Base-by-base conservation (phyloP, 2,113 vertebrate genomes). In the Silurus asotus region DNA sequence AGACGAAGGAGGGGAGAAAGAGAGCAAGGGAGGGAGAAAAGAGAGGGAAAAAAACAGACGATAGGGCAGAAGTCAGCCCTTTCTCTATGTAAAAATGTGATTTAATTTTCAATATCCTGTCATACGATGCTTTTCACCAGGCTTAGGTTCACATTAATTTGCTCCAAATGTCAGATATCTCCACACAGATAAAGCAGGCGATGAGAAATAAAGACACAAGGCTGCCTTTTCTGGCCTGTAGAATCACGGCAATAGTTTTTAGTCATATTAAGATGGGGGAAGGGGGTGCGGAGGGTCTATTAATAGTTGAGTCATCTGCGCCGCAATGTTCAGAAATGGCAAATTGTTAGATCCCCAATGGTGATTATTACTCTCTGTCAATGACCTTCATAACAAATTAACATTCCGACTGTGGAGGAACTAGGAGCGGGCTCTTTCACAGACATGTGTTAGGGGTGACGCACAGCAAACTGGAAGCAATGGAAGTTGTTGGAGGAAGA, bases 341-440 rank as follows among this genome's bases (percentile, higher is more conserved):
- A 95, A 94, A 94, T 93, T 92, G 93, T 95, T 95, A 92, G 92
- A 95, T 94, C 94, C 92, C 91, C 93, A 93, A 93, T 91, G 92
- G 93, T 95, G 94, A 95, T 93, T 90, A 94, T 94, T 95, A 93
- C 92, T 95, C 94, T 94, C 93, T 94, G 92, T 94, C 92, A 88
- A 92, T 96, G 96, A 96, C 95, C 94, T 97, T 96, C 96, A 93
- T 93, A 82, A 94, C 89, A 94, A 95, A 95, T 94, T 95, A 96
- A 92, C 93, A 95, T 96, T 96, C 96, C 94, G 93, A 92, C 94
- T 94, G 94, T 94, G 94, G 88, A 89, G 81, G 86, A 94, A 93
- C 94, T 92, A 90, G 83, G 84, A 93, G 94, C 92, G 79, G 91
- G 92, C 92, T 94, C 94, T 94, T 94, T 94, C 93, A 90, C 93